Base-by-base conservation (phyloP, 2,797 vertebrate species). In the Parotocinclus haroldoi region DNA sequence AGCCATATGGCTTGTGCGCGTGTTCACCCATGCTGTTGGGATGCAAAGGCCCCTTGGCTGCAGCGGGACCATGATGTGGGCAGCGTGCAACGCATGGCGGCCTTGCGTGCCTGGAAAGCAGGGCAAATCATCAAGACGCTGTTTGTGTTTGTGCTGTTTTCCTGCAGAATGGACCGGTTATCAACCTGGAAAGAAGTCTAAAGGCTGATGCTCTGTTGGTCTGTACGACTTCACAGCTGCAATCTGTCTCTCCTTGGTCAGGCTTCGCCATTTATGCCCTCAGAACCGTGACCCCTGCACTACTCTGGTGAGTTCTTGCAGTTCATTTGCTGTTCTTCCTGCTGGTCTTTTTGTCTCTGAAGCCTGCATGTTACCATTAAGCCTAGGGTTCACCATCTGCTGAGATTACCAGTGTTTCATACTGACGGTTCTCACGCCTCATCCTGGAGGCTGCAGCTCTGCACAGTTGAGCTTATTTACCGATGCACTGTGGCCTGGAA, bases 141-240 rank as follows among this genome's bases (percentile, higher is more conserved):
- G 48, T 38, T 19, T 37, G 27, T 72, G 44, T 42, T 12, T 52
- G 50, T 14, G 19, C 66, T 17, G 70, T 66, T 39, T 49, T 71
- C 57, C 52, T 71, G 56, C 51, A 90, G 87, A 84, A 87, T 90
- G 90, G 88, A 78, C 85, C 69, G 72, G 59, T 71, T 80, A 80
- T 85, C 86, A 84, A 84, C 81, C 85, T 85, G 83, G 83, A 80
- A 81, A 84, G 81, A 85, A 79, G 74, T 86, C 81, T 69, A 86
- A 86, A 82, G 84, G 84, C 84, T 84, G 87, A 88, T 86, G 87
- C 84, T 75, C 81, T 27, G n/a, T n/a, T 85, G 79, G 85, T 76
- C 75, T 18, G 45, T 72, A 67, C 70, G 18, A 73, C 66, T 76
- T 77, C 73, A 76, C 78, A 77, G 66, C 79, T 56, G 72, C 70